phyloP scores from a whole-genome alignment of 2,797 vertebrate genomes.

The Danio albolineatus region DNA sequence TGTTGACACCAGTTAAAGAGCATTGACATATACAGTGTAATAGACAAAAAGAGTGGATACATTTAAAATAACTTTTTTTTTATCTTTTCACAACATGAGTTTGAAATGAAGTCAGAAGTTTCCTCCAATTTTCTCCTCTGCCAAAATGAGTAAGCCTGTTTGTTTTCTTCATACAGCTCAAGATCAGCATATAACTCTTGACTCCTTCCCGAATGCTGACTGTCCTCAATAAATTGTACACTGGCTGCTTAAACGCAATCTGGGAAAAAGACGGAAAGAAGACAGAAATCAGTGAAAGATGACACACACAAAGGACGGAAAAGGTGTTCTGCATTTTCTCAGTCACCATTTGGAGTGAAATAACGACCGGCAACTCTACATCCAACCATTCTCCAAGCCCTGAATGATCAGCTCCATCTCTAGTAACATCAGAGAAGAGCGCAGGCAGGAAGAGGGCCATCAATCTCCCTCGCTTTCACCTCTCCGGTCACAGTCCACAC shows the following conservation, averaged over 20 bases:
- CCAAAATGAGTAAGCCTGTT: conserved; percentile 9
- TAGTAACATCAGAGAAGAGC: conserved; percentile 62
- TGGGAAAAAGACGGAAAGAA: conserved; percentile 7
- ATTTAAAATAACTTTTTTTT: background rate
- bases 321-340: conserved; percentile 66
- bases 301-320: conserved; percentile 1
- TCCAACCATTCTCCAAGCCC: conserved; percentile 28
- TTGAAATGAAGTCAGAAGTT: background rate
- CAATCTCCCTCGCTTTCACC: conserved; percentile 70
- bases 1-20: too few species aligned
- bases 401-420: conserved; percentile 44
- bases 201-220: conserved; percentile 21
- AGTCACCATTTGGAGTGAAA: conserved; percentile 53
- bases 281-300: background rate
- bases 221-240: conserved; percentile 43
- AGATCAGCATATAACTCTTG: conserved; percentile 12
- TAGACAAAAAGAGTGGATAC: background rate
- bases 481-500: conserved; percentile 71
- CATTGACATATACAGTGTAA: too few species aligned
- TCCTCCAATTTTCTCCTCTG: background rate
- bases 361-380: conserved; percentile 40
- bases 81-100: background rate
- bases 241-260: conserved; percentile 18
- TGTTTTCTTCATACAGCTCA: conserved; percentile 27
- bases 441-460: conserved; percentile 71